Percentiles rank a stretch among this genome's conserved stretches.
Conservation (phyloP, 2,797 vertebrate genomes). For the Hippoglossus hippoglossus region DNA sequence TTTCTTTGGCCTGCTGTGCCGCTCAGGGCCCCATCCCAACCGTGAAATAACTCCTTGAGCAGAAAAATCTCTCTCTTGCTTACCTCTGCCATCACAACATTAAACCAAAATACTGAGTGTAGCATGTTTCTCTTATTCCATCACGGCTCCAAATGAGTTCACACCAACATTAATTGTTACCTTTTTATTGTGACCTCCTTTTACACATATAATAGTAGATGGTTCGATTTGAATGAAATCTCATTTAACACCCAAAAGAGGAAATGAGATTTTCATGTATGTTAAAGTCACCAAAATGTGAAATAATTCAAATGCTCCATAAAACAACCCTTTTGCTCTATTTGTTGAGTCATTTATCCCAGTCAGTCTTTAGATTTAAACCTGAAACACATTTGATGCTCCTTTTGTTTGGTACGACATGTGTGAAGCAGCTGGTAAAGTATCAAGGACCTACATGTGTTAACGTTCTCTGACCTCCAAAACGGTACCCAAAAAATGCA, state of each 20-base stretch:
- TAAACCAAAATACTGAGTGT: slow-evolving; percentile 17
- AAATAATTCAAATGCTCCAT: not conserved
- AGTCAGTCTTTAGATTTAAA: slow-evolving; percentile 7
- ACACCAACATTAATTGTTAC: too few species aligned
- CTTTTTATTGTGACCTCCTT: slow-evolving; percentile 21
- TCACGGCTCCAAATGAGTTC: slow-evolving; percentile 31
- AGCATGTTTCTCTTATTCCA: slow-evolving; percentile 52
- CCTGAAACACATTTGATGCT: slow-evolving; percentile 40
- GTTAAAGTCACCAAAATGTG: not conserved
- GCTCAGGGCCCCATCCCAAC: slow-evolving; percentile 62
- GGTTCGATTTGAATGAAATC: slow-evolving; percentile 2
- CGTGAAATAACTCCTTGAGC: slow-evolving; percentile 71
- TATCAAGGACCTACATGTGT: slow-evolving; percentile 66
- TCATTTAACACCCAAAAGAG: slow-evolving; percentile 3
- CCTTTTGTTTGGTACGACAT: slow-evolving; percentile 56
- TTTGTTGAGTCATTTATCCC: not conserved
- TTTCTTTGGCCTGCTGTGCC: slow-evolving; percentile 77
- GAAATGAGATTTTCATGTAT: slow-evolving; percentile 14
- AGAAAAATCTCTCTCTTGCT: slow-evolving; percentile 51
- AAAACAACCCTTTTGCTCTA: not conserved
- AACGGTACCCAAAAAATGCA: slow-evolving; percentile 56
- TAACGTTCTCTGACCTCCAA: slow-evolving; percentile 64
- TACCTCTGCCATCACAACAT: slow-evolving; percentile 40
- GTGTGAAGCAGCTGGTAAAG: slow-evolving; percentile 73
- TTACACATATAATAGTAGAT: slow-evolving; percentile 14